Percentiles rank a stretch among this genome's conserved stretches.
Evolutionary conservation across 2,113 vertebrate species (phyloP).

Genomic region (Poeciliopsis turrubarensis): DNA sequence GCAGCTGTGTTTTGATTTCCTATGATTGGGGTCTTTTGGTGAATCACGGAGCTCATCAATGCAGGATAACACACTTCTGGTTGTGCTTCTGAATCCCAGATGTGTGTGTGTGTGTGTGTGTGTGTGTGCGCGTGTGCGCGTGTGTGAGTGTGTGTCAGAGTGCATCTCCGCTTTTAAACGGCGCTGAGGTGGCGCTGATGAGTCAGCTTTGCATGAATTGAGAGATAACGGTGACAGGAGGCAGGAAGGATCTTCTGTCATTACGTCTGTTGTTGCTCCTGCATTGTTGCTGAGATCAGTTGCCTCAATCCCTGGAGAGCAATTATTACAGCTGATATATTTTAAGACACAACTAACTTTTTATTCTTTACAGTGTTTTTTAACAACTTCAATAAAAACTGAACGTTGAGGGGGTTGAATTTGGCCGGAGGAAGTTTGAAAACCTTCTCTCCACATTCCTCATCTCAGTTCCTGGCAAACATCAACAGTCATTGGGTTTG

Average conservation of each 20-base stretch:
- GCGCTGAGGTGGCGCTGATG: slow-evolving; percentile 25
- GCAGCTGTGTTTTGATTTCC: slow-evolving; percentile 69
- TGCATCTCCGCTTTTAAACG: slow-evolving; percentile 13
- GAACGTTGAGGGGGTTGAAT: not conserved
- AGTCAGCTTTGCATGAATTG: slow-evolving; percentile 37
- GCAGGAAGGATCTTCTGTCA: slow-evolving; percentile 15
- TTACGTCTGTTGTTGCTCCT: not conserved
- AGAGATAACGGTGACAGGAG: slow-evolving; percentile 8
- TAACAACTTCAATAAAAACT: slow-evolving; percentile 1
- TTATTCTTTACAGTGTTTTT: not conserved
- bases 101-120: slow-evolving; percentile 32
- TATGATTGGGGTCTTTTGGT: slow-evolving; percentile 62
- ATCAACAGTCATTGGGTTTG: slow-evolving; percentile 16
- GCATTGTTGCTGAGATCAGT: slow-evolving; percentile 13
- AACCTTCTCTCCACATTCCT: slow-evolving; percentile 27
- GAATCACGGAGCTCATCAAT: slow-evolving; percentile 52
- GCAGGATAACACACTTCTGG: slow-evolving; percentile 35
- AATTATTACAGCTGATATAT: slow-evolving; percentile 4
- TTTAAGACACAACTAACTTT: not conserved
- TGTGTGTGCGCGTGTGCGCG: slow-evolving; percentile 26
- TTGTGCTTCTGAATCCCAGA: slow-evolving; percentile 37
- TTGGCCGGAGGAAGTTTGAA: not conserved
- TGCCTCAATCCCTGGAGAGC: slow-evolving; percentile 5
- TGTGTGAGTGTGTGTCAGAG: slow-evolving; percentile 42
- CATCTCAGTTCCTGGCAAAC: not conserved